Base-by-base conservation (phyloP, 2,797 vertebrate species). In the Acanthiza pusilla region DNA sequence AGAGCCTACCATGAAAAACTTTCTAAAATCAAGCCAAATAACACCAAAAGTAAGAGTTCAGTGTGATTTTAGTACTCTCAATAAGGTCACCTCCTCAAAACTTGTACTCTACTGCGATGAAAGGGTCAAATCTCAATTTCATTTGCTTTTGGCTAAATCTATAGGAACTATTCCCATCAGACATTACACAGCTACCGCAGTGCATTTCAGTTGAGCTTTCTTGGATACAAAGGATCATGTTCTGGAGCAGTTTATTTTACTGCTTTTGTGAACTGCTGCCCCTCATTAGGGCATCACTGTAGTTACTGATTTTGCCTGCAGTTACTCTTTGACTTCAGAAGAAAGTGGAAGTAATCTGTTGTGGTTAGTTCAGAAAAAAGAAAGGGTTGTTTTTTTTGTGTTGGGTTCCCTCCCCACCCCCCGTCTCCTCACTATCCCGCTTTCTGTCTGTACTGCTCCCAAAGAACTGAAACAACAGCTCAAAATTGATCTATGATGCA, bases 241-340 rank as follows among this genome's bases (percentile, higher is more conserved):
- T 94, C 78, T 86, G 17, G 34, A 87, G 51, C 34, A 60, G 88
- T 89, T 95, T 86, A 62, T 94, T 94, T 93, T 89, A 82, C 78
- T 89, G 61, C 61, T 91, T 87, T 87, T 84, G 68, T 92, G 81
- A 94, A 94, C 86, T 89, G 53, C 81, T 91, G 74, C 45, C 86
- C 57, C 67, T 89, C 6, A 1, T 93, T 87, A 94, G 67, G 38
- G 81, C 54, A 87, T 87, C 61, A 11, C 30, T 82, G 27, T 85
- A 51, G 87, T 89, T 91, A 63, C 78, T 85, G 77, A 83, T 89
- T 92, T 89, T 85, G 42, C 54, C 62, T 92, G 42, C 67, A 82
- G 60, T 93, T 88, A 51, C 55, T 92, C 72, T 71, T 71, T 84
- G 60, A 92, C 53, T 91, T 85, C 68, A 91, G 72, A 89, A 85